These are phyloP conservation scores for Podotricha telesiphe DNA, from an alignment of 2,888 invertebrate genomes.

Conservation along the genomic window DNA sequence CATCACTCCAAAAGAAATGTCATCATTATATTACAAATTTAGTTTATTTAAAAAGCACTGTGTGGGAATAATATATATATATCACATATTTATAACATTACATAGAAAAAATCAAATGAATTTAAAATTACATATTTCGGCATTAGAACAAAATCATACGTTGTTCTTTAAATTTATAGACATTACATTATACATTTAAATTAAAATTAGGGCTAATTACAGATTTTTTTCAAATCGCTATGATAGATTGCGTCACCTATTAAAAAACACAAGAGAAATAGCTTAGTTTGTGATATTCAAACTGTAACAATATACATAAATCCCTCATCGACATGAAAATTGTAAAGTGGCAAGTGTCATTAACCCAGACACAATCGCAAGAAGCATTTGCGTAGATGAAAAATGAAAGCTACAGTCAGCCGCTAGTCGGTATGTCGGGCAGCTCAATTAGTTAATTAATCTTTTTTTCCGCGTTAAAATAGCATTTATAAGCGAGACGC, in stretches of 20 bases:
- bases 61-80: too few relatives aligned
- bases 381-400: slow-evolving; percentile 43
- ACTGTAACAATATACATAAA: slow-evolving; percentile 12
- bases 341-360: slow-evolving; percentile 41
- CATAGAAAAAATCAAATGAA: too few relatives aligned
- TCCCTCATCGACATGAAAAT: slow-evolving; percentile 31
- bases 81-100: too few relatives aligned
- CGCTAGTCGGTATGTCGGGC: slow-evolving; percentile 55
- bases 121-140: too few relatives aligned
- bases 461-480: slow-evolving; percentile 83
- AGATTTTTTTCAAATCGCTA: background rate
- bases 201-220: slow-evolving; percentile 3
- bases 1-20: too few relatives aligned
- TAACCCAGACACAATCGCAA: slow-evolving; percentile 43
- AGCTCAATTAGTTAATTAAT: slow-evolving; percentile 83
- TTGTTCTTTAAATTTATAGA: background rate
- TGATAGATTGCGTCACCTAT: background rate
- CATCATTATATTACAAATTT: too few relatives aligned
- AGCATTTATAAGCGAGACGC: slow-evolving; percentile 80
- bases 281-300: slow-evolving; percentile 14
- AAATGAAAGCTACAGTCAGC: slow-evolving; percentile 40
- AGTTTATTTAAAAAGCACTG: too few relatives aligned
- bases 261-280: slow-evolving; percentile 14
- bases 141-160: background rate
- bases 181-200: background rate